Conservation (phyloP, 2,113 vertebrate genomes). For the Periophthalmus modestus region DNA sequence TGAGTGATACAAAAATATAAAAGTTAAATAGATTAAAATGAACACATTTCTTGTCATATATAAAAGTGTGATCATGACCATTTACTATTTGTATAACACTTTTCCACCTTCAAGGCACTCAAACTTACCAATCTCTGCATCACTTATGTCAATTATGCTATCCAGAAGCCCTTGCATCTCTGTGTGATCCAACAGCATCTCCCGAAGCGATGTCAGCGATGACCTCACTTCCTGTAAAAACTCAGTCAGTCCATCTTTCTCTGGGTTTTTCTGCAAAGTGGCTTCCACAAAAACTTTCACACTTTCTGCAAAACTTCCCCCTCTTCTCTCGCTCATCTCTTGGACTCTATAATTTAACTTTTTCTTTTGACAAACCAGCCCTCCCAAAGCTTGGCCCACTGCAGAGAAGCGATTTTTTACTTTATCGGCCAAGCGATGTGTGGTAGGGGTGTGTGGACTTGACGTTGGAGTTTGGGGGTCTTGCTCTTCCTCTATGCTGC, state of each 20-base stretch:
- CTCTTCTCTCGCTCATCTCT: constrained; percentile 77
- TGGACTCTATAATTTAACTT: constrained; percentile 74
- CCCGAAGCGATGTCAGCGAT: constrained; percentile 78
- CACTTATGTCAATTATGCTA: constrained; percentile 62
- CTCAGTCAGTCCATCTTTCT: constrained; percentile 51
- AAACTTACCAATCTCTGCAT: constrained; percentile 73
- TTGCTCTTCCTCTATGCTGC: constrained; percentile 81
- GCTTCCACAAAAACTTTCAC: constrained; percentile 67
- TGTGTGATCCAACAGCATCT: constrained; percentile 73
- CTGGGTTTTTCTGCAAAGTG: constrained; percentile 40
- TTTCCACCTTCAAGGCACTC: no score
- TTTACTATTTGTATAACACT: no score
- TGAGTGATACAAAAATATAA: no score
- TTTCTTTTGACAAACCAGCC: constrained; percentile 75
- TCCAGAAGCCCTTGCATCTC: constrained; percentile 78
- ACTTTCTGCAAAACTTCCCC: constrained; percentile 69
- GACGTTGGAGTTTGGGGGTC: constrained; percentile 43
- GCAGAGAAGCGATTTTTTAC: constrained; percentile 80
- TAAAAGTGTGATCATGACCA: no score
- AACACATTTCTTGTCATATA: no score
- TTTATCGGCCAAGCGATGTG: constrained; percentile 73
- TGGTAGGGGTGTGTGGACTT: neutral
- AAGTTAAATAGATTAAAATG: no score
- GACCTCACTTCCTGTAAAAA: constrained; percentile 85
- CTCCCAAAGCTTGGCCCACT: constrained; percentile 76